These are phyloP conservation scores for Cephonodes hylas DNA, from an alignment of 2,888 invertebrate species.

Conservation along the genomic window DNA sequence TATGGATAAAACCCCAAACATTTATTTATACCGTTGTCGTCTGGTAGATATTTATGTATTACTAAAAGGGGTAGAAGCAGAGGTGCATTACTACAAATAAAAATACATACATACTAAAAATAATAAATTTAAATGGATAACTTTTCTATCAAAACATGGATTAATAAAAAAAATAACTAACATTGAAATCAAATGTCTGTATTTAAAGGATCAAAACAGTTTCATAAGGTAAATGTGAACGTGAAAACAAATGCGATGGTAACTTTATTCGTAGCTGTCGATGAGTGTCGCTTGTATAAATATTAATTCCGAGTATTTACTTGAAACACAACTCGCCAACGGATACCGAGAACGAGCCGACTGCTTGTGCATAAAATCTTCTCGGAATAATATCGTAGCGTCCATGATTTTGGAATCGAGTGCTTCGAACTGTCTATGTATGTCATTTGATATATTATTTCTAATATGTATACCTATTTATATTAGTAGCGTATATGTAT, in stretches of 20 bases:
- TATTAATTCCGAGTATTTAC: constrained; percentile 1
- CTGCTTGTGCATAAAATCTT: background rate
- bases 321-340: background rate
- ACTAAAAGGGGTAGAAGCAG: no score
- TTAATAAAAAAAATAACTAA: no score
- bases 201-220: background rate
- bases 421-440: background rate
- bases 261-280: background rate
- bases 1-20: no score
- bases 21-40: no score
- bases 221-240: background rate
- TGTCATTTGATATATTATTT: background rate
- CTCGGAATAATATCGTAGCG: background rate
- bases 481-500: no score
- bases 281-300: background rate
- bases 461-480: no score
- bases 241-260: background rate
- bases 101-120: no score
- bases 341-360: background rate
- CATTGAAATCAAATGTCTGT: no score
- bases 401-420: background rate
- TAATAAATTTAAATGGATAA: no score
- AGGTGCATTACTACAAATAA: no score
- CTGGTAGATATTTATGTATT: no score
- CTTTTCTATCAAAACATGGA: no score